Conservation (phyloP, 2,888 invertebrate genomes). For the Cremastinae sp. region DNA sequence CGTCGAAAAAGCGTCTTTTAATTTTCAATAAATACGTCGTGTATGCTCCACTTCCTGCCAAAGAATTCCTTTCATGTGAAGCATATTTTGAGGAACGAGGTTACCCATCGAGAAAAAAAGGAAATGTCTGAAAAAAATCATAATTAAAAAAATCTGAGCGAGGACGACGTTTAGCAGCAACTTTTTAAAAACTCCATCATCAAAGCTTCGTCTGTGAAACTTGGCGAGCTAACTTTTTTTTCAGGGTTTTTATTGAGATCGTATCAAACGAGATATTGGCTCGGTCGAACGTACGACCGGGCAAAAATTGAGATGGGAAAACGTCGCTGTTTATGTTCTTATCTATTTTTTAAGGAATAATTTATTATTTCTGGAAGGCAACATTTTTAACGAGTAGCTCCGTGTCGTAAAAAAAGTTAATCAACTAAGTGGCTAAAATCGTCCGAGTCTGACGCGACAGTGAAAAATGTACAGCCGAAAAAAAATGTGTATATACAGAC, state of each 20-base stretch:
- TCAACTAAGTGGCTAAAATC: neutral
- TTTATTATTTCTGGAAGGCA: neutral
- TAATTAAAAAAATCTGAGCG: constrained; percentile 16
- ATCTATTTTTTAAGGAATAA: neutral
- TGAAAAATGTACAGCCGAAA: constrained; percentile 9
- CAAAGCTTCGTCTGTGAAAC: too few relatives aligned
- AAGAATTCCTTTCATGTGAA: constrained; percentile 8
- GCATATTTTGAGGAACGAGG: neutral
- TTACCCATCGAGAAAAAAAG: constrained; percentile 1
- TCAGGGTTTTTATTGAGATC: too few relatives aligned
- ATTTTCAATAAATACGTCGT: neutral
- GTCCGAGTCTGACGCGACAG: neutral
- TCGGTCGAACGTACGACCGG: too few relatives aligned
- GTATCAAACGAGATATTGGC: too few relatives aligned
- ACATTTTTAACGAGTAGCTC: neutral
- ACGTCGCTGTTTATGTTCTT: too few relatives aligned
- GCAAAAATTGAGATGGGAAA: too few relatives aligned
- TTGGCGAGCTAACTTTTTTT: too few relatives aligned
- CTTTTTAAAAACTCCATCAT: neutral
- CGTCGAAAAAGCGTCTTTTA: constrained; percentile 6
- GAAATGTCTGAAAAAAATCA: constrained; percentile 1
- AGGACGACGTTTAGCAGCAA: neutral
- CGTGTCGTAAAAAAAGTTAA: neutral
- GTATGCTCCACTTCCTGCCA: neutral
- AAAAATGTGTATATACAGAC: too few relatives aligned